These are phyloP conservation scores for Solenopsis invicta DNA, from an alignment of 1,140 invertebrate species.

Conservation along the genomic window DNA sequence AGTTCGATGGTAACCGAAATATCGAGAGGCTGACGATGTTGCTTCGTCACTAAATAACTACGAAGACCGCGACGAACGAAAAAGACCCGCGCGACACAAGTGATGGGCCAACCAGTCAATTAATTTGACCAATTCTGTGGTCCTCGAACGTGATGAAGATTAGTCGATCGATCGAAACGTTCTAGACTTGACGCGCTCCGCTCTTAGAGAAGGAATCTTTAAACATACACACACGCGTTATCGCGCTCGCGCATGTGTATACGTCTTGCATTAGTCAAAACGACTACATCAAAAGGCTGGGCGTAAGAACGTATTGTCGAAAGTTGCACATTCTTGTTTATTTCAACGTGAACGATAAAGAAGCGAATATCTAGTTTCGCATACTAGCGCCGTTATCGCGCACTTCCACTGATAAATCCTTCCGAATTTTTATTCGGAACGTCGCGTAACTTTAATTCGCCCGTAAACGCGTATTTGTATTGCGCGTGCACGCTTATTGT, in stretches of 20 bases:
- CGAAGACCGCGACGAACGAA: slow-evolving; percentile 5
- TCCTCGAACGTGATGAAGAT: slow-evolving; percentile 47
- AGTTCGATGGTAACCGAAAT: not conserved
- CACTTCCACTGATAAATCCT: slow-evolving; percentile 66
- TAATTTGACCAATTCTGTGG: slow-evolving; percentile 39
- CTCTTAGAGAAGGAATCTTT: not conserved
- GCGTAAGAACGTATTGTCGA: not conserved
- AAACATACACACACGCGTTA: slow-evolving; percentile 21
- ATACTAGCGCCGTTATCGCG: slow-evolving; percentile 67
- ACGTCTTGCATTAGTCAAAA: not conserved
- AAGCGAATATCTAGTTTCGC: slow-evolving; percentile 60
- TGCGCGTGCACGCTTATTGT: not conserved
- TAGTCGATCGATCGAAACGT: slow-evolving; percentile 31
- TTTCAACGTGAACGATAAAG: slow-evolving; percentile 65
- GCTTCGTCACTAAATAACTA: not conserved
- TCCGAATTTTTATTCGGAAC: slow-evolving; percentile 70
- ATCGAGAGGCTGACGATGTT: not conserved
- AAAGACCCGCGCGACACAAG: not conserved
- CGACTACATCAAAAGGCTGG: not conserved
- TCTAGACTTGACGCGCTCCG: slow-evolving; percentile 43
- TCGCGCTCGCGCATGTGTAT: not conserved
- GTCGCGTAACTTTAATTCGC: not conserved
- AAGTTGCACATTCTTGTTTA: slow-evolving; percentile 77
- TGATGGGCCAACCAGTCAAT: slow-evolving; percentile 48
- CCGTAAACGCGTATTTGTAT: not conserved